These are phyloP conservation scores for Lerista edwardsae DNA, from an alignment of 2,797 vertebrate genomes.

Conservation along the genomic window DNA sequence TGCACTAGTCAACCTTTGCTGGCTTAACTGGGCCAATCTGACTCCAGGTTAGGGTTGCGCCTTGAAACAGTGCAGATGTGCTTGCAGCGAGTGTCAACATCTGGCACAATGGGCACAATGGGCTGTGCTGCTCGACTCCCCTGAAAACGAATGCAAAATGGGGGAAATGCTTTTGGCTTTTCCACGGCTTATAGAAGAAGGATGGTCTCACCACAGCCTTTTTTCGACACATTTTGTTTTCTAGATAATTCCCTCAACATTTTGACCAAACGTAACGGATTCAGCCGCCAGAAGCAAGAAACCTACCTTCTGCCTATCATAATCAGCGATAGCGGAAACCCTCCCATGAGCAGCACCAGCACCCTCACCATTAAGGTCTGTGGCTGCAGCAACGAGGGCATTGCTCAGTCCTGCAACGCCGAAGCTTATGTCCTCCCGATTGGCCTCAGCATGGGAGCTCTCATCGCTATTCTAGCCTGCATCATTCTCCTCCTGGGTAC, in stretches of 20 bases:
- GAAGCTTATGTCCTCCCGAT: constrained; percentile 96
- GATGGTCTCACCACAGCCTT: background rate
- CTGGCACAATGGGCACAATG: too few species aligned
- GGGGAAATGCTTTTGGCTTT: background rate
- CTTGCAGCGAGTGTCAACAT: background rate
- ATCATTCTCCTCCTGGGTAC: constrained; percentile 94
- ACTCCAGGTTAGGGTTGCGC: too few species aligned
- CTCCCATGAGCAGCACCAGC: constrained; percentile 97
- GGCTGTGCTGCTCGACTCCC: background rate
- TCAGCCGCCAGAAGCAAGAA: constrained; percentile 95
- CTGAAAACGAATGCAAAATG: background rate
- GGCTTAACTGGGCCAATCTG: too few species aligned
- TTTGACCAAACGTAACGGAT: constrained; percentile 92
- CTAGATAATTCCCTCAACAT: constrained; percentile 96
- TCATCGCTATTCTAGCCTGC: constrained; percentile 97
- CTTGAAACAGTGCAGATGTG: background rate
- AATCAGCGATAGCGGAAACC: constrained; percentile 93
- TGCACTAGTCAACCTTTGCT: too few species aligned
- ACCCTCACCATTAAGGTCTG: constrained; percentile 97
- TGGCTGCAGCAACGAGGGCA: constrained; percentile 92
- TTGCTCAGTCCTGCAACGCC: constrained; percentile 93
- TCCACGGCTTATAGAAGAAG: background rate
- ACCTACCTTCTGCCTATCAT: constrained; percentile 94
- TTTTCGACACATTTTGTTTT: too few species aligned
- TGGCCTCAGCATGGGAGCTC: constrained; percentile 97